Percentiles rank a stretch among this genome's conserved stretches.
Conservation (phyloP, 2,888 invertebrate species). For the Cyaniris semiargus region DNA sequence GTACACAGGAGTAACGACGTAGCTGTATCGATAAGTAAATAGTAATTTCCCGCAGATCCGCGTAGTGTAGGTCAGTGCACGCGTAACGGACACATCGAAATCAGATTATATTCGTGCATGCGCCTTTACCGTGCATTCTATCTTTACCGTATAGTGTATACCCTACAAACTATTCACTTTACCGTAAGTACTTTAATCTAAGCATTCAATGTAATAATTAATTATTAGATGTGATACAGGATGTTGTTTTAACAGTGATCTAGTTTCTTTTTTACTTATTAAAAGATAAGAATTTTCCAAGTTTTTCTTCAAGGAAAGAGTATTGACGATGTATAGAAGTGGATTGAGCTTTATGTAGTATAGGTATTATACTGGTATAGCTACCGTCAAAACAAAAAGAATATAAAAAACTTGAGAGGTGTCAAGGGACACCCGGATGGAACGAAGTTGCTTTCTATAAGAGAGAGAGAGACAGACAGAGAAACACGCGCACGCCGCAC, state of each 20-base stretch:
- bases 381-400: not conserved
- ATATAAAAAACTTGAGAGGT: no score
- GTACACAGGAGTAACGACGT: conserved; percentile 23
- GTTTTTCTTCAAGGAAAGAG: not conserved
- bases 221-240: no score
- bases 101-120: conserved; percentile 31
- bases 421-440: no score
- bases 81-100: conserved; percentile 37
- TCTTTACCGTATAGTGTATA: not conserved
- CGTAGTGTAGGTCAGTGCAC: conserved; percentile 56
- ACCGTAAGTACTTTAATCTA: not conserved
- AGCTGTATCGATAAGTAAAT: conserved; percentile 34
- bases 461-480: no score
- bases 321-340: not conserved
- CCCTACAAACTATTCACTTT: not conserved
- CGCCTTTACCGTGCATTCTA: not conserved
- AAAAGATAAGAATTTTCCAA: no score
- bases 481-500: no score
- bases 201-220: not conserved
- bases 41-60: conserved; percentile 54
- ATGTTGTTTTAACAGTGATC: no score
- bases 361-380: no score
- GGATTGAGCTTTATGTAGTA: not conserved
- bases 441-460: no score
- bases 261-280: no score